A percentile compares a stretch with the other conserved stretches of the same genome.
Evolutionary conservation across 2,888 invertebrate species (phyloP).

Genomic region (Nematopogon swammerdamellus): DNA sequence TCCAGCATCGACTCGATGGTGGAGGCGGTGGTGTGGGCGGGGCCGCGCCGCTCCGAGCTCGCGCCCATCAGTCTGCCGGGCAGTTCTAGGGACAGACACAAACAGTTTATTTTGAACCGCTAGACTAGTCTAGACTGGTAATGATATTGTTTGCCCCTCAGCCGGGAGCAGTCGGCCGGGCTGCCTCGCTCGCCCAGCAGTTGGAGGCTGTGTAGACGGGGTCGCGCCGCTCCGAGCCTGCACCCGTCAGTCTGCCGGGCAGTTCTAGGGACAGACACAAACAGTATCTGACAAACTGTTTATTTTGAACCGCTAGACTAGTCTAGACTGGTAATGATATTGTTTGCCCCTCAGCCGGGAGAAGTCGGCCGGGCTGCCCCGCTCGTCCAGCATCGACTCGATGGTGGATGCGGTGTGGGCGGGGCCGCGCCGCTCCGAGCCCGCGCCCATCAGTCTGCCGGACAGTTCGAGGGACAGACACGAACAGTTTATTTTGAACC

Average conservation of each 20-base stretch:
- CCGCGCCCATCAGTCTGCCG: constrained; percentile 35
- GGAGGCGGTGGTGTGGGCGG: constrained; percentile 65
- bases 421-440: constrained; percentile 34
- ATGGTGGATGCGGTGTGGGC: constrained; percentile 71
- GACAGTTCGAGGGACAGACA: too few relatives aligned
- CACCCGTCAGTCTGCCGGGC: constrained; percentile 30
- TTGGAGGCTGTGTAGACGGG: constrained; percentile 67
- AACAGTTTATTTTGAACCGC: too few relatives aligned
- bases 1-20: constrained; percentile 79
- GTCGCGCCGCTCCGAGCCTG: constrained; percentile 40
- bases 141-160: too few relatives aligned
- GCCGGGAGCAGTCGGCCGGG: too few relatives aligned
- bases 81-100: too few relatives aligned
- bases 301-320: too few relatives aligned
- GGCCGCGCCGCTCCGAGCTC: constrained; percentile 38
- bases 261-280: too few relatives aligned
- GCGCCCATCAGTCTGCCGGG: constrained; percentile 33
- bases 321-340: too few relatives aligned
- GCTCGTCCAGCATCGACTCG: constrained; percentile 79
- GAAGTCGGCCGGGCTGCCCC: constrained; percentile 46
- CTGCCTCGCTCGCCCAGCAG: constrained; percentile 74
- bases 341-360: too few relatives aligned
- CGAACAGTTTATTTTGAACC: too few relatives aligned
- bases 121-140: too few relatives aligned
- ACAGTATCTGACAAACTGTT: too few relatives aligned